Conservation (phyloP, 2,888 invertebrate species). For the Metalampra italica region DNA sequence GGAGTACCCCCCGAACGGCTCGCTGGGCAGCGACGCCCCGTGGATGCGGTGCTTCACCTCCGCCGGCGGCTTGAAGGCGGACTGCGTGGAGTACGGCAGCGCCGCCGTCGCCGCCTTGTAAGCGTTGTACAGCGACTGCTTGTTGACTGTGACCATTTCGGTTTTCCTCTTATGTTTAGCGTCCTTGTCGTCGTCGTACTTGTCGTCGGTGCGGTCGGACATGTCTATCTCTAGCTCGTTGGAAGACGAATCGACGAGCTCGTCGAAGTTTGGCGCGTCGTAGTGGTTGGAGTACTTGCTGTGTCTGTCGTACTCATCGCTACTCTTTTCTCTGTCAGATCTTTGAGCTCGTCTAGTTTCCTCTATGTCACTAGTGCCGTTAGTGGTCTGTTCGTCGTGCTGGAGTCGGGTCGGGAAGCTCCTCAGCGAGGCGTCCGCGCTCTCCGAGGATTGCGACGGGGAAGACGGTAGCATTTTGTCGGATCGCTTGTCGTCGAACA, state of each 20-base stretch:
- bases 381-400: conserved; percentile 37
- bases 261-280: conserved; percentile 86
- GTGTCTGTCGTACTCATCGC: conserved; percentile 57
- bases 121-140: conserved; percentile 75
- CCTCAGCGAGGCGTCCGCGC: conserved; percentile 80
- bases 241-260: conserved; percentile 86
- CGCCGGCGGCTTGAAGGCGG: conserved; percentile 88
- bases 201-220: conserved; percentile 84
- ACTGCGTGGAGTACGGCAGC: conserved; percentile 84
- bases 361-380: conserved; percentile 41
- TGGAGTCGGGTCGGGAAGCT: conserved; percentile 78
- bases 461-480: conserved; percentile 82
- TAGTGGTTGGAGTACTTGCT: conserved; percentile 80
- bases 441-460: conserved; percentile 79
- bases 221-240: conserved; percentile 89
- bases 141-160: conserved; percentile 69
- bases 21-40: conserved; percentile 73
- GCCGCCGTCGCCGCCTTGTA: conserved; percentile 76
- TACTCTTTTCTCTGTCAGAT: conserved; percentile 52
- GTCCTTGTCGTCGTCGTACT: conserved; percentile 79
- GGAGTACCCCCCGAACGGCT: conserved; percentile 87
- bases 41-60: conserved; percentile 79
- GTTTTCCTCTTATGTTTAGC: conserved; percentile 68
- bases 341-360: conserved; percentile 31
- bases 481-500: conserved; percentile 90